Evolutionary conservation across 2,113 vertebrate genomes (phyloP).

Genomic region (Rhinichthys klamathensis): DNA sequence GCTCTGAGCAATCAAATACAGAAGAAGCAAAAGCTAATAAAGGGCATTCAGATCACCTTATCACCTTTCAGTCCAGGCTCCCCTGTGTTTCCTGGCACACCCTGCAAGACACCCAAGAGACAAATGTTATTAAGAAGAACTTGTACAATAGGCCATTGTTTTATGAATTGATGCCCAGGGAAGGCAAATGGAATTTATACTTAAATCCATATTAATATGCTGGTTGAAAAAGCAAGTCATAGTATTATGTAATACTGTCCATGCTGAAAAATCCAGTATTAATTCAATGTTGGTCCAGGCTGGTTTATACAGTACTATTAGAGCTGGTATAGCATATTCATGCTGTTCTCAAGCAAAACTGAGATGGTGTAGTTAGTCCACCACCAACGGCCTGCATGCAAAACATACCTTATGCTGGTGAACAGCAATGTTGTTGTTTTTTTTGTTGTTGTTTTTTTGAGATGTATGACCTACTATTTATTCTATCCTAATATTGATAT

Average conservation of each 20-base stretch:
- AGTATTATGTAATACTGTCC: background rate
- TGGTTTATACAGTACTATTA: too few species aligned
- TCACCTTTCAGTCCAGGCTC: constrained; percentile 99
- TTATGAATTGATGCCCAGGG: background rate
- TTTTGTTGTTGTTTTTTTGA: too few species aligned
- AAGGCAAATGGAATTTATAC: background rate
- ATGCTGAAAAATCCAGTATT: too few species aligned
- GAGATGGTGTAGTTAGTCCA: too few species aligned
- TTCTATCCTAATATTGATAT: background rate
- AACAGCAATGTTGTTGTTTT: too few species aligned
- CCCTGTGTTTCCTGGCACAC: constrained; percentile 90
- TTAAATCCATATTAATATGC: background rate
- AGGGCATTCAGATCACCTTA: constrained; percentile 98
- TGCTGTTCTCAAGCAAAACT: too few species aligned
- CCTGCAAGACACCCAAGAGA: constrained; percentile 74
- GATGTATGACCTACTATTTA: background rate
- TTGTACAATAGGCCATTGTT: background rate
- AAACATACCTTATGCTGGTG: too few species aligned
- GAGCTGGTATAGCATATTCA: too few species aligned
- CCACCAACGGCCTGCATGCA: too few species aligned
- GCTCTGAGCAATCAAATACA: constrained; percentile 64
- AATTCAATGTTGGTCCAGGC: too few species aligned
- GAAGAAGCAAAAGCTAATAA: constrained; percentile 84
- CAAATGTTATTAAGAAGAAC: constrained; percentile 4
- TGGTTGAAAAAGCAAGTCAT: background rate